Evolutionary conservation across 2,113 vertebrate species (phyloP).

Genomic region (Thryonomys swinderianus): DNA sequence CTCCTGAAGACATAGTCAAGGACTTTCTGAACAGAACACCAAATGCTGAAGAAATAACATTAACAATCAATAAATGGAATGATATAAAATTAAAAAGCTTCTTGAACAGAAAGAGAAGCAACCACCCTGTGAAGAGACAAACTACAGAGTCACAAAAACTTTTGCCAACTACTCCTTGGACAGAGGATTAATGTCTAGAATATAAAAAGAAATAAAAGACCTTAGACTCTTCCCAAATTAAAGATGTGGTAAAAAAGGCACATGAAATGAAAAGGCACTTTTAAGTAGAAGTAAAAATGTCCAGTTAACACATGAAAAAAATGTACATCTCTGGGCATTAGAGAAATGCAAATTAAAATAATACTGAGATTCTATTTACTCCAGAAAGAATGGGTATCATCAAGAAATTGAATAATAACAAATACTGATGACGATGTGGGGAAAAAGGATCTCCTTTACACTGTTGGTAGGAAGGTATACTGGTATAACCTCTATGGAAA

Average conservation of each 20-base stretch:
- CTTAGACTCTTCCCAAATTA: neutral
- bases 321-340: neutral
- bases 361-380: neutral
- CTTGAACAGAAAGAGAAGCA: neutral
- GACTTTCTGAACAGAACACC: neutral
- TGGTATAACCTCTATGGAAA: neutral
- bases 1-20: neutral
- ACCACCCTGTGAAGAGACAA: neutral
- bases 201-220: neutral
- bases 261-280: neutral
- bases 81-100: neutral
- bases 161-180: neutral
- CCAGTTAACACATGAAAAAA: neutral
- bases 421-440: neutral
- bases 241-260: neutral
- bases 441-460: neutral
- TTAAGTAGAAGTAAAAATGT: neutral
- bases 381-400: neutral
- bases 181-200: neutral
- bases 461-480: neutral
- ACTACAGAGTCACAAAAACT: neutral
- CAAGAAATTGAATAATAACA: neutral
- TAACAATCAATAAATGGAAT: neutral
- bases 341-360: neutral
- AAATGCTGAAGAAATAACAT: neutral